A percentile compares a stretch with the other conserved stretches of the same genome.
Evolutionary conservation across 1,140 invertebrate genomes (phyloP).

Genomic region (Zaprionus ornatus): DNA sequence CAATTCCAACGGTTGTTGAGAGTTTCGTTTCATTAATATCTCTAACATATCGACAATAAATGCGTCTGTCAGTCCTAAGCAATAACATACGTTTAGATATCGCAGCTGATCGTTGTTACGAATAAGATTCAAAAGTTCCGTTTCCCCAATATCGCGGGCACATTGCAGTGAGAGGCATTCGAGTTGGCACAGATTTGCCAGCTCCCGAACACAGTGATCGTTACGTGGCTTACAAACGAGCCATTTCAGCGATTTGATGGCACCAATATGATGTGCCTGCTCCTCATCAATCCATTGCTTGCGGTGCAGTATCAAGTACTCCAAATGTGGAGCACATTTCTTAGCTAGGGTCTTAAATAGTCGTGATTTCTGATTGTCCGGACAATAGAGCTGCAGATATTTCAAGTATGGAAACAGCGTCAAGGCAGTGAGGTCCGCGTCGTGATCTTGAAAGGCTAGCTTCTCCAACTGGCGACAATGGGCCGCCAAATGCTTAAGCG

Average conservation of each 20-base stretch:
- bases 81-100: slow-evolving; percentile 70
- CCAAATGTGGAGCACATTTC: slow-evolving; percentile 36
- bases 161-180: slow-evolving; percentile 65
- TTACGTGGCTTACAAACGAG: slow-evolving; percentile 68
- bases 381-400: slow-evolving; percentile 62
- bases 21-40: slow-evolving; percentile 32
- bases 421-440: slow-evolving; percentile 60
- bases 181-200: slow-evolving; percentile 46
- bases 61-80: slow-evolving; percentile 58
- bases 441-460: slow-evolving; percentile 59
- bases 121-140: slow-evolving; percentile 45
- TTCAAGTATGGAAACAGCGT: slow-evolving; percentile 51
- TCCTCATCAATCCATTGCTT: slow-evolving; percentile 69
- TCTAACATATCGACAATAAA: slow-evolving; percentile 57
- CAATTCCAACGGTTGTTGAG: slow-evolving; percentile 50
- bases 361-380: slow-evolving; percentile 56
- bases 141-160: slow-evolving; percentile 61
- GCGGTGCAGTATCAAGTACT: slow-evolving; percentile 60
- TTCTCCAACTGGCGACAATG: slow-evolving; percentile 54
- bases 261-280: slow-evolving; percentile 58
- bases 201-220: slow-evolving; percentile 50
- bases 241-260: slow-evolving; percentile 52
- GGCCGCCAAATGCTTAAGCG: slow-evolving; percentile 53
- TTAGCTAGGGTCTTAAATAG: slow-evolving; percentile 54
- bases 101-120: slow-evolving; percentile 56